These are phyloP conservation scores for Erynnis tages DNA, from an alignment of 2,888 invertebrate species.

Conservation along the genomic window DNA sequence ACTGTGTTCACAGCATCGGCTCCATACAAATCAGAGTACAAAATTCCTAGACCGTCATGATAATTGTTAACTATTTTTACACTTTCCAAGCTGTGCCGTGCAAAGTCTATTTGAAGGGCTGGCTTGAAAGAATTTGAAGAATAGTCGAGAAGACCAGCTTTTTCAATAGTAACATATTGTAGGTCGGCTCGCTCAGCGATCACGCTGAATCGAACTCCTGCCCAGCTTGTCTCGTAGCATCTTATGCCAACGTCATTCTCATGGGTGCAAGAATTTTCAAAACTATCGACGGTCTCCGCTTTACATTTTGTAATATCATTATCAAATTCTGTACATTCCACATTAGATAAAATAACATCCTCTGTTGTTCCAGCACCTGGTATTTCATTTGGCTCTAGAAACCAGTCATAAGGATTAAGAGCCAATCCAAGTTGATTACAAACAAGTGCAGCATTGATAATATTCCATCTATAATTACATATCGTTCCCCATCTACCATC, in stretches of 20 bases:
- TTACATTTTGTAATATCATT: constrained; percentile 93
- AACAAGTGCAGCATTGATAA: constrained; percentile 93
- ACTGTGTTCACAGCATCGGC: constrained; percentile 91
- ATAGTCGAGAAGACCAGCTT: constrained; percentile 96
- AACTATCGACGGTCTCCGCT: constrained; percentile 88
- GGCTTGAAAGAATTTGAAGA: constrained; percentile 93
- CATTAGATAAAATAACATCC: constrained; percentile 90
- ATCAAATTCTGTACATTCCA: constrained; percentile 95
- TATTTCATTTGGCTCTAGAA: constrained; percentile 90
- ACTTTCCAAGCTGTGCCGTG: constrained; percentile 90
- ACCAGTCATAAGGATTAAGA: constrained; percentile 96
- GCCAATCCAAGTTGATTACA: constrained; percentile 97
- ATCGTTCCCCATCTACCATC: constrained; percentile 97
- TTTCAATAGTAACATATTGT: constrained; percentile 93
- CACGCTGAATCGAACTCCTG: constrained; percentile 94
- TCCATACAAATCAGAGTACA: constrained; percentile 96
- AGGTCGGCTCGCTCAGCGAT: constrained; percentile 93
- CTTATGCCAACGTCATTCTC: constrained; percentile 93
- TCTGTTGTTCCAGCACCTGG: constrained; percentile 89
- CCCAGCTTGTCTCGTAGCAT: constrained; percentile 96
- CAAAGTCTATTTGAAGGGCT: constrained; percentile 93
- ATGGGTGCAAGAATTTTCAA: constrained; percentile 94
- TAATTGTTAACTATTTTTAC: constrained; percentile 91
- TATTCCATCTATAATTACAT: constrained; percentile 97
- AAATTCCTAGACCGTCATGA: constrained; percentile 95